Conservation (phyloP, 2,888 invertebrate genomes). For the Timema podura region DNA sequence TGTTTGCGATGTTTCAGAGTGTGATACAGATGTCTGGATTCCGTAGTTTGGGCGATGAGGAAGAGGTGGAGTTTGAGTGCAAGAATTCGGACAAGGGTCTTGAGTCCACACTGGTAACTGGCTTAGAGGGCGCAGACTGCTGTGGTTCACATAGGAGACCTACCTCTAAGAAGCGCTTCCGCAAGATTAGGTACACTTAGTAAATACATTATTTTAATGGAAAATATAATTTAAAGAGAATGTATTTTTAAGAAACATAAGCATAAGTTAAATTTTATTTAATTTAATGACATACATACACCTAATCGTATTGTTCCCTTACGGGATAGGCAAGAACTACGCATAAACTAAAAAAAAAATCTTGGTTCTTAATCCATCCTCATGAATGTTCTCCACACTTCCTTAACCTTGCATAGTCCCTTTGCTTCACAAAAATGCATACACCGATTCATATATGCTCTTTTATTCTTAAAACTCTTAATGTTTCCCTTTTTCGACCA, state of each 20-base stretch:
- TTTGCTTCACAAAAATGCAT: no score
- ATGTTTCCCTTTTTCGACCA: no score
- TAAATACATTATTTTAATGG: slow-evolving; percentile 9
- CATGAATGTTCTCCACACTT: no score
- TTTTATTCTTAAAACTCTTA: no score
- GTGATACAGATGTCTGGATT: slow-evolving; percentile 90
- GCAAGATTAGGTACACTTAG: slow-evolving; percentile 69
- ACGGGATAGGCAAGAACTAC: no score
- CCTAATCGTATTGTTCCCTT: not conserved
- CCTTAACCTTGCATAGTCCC: no score
- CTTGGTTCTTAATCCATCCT: no score
- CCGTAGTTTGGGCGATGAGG: slow-evolving; percentile 81
- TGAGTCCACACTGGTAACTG: slow-evolving; percentile 82
- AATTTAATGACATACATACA: not conserved
- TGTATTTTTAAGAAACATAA: no score
- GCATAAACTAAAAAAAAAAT: no score
- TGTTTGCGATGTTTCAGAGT: slow-evolving; percentile 60
- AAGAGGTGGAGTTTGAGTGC: slow-evolving; percentile 84
- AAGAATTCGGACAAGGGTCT: slow-evolving; percentile 79
- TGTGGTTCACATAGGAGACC: slow-evolving; percentile 79
- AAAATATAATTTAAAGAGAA: no score
- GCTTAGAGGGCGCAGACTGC: slow-evolving; percentile 72
- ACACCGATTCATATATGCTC: no score
- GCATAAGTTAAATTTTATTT: no score
- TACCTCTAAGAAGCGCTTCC: slow-evolving; percentile 73